Evolutionary conservation across 1,140 invertebrate species (phyloP), one percentile per base, ranked within the genome.

Genomic region (Drosophila mojavensis): DNA sequence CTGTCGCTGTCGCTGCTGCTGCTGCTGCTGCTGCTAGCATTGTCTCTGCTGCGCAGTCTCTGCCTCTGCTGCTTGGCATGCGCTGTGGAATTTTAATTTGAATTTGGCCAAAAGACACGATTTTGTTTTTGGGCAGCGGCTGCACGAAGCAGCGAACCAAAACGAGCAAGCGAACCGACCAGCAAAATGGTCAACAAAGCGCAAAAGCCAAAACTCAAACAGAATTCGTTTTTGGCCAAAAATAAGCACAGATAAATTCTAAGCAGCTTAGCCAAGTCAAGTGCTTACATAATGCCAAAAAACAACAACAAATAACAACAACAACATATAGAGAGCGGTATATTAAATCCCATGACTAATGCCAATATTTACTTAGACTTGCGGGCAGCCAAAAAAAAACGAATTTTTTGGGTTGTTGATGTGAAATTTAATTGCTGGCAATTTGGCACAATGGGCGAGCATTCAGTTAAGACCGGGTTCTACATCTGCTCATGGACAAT

Each of bases 61-160:
- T 54, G 53, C 43, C 39, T 53, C 58, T 53, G 67, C 47, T 60
- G 62, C 73, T 73, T 84, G 84, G 84, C 80, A 84, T 89, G 84
- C 84, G 84, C 89, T 89, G 85, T 75, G 84, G 84, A 89, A 89
- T 89, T 89, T 89, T 89, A 89, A 89, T 89, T 89, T 79, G 84
- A 79, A 84, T 89, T 89, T 89, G 85, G 84, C 79, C 81, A 84
- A 81, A 13, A 84, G 79, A 81, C 85, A 89, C 84, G 85, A 89
- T 75, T 89, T 80, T 72, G 88, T 80, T 77, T 73, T 79, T 88
- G 66, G 81, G 73, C 69, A 80, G 68, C 72, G 79, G 48, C 70
- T 70, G 72, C 63, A 69, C 78, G 59, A 81, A 81, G 36, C 67
- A 81, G 36, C 67, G 45, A 53, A 62, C 77, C 78, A 72, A 77